These are phyloP conservation scores for Gordius sp. DNA, from an alignment of 2,888 invertebrate genomes.

Conservation along the genomic window DNA sequence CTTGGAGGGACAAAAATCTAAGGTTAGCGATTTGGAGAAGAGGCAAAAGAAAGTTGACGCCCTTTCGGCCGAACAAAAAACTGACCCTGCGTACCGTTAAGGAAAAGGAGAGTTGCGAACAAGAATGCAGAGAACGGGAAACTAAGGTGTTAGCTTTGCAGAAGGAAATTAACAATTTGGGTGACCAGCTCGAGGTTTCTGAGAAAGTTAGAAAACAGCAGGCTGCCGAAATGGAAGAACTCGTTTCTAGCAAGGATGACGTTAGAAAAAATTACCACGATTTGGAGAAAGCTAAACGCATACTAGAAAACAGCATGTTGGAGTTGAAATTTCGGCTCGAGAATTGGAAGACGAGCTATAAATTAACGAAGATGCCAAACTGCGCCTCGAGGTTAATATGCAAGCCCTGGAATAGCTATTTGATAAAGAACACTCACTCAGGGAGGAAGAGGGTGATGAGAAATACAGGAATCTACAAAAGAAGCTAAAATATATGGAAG, in stretches of 20 bases:
- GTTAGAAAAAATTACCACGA: conserved; percentile 58
- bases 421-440: conserved; percentile 16
- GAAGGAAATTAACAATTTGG: conserved; percentile 64
- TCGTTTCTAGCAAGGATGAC: conserved; percentile 82
- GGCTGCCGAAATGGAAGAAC: conserved; percentile 82
- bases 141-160: conserved; percentile 64
- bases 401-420: conserved; percentile 14
- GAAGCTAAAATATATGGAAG: conserved; percentile 44
- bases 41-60: conserved; percentile 96
- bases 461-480: conserved; percentile 16
- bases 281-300: conserved; percentile 18
- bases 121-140: conserved; percentile 85
- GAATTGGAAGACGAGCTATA: conserved; percentile 81
- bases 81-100: conserved; percentile 37
- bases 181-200: conserved; percentile 53
- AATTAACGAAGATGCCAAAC: conserved; percentile 79
- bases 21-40: conserved; percentile 64
- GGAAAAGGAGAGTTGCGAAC: conserved; percentile 38
- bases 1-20: conserved; percentile 62
- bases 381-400: conserved; percentile 88
- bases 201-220: conserved; percentile 64
- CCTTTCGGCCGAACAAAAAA: conserved; percentile 38
- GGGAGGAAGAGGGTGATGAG: conserved; percentile 18
- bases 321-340: conserved; percentile 76
- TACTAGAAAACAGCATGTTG: conserved; percentile 17